phyloP scores from a whole-genome alignment of 2,113 vertebrate species.

The Oreochromis niloticus region DNA sequence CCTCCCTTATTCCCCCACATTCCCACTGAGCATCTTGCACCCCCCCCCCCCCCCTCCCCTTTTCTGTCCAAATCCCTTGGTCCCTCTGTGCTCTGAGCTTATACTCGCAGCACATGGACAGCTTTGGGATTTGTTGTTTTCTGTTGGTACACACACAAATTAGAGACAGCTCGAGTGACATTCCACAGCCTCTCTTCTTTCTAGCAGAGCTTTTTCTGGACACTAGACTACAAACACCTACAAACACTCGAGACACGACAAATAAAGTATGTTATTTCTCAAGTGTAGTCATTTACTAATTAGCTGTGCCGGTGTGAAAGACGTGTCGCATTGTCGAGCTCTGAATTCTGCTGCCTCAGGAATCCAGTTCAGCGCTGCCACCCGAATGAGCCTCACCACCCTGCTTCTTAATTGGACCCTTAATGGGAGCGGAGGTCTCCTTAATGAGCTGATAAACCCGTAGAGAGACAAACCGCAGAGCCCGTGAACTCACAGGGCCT shows the following conservation, averaged over 20 bases:
- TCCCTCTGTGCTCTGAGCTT: slow-evolving; percentile 17
- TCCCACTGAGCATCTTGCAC: slow-evolving; percentile 25
- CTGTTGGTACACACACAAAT: slow-evolving; percentile 30
- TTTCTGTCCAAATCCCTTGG: slow-evolving; percentile 36
- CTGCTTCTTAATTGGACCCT: slow-evolving; percentile 66
- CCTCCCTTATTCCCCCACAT: slow-evolving; percentile 6
- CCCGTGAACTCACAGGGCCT: slow-evolving; percentile 33
- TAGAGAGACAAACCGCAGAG: slow-evolving; percentile 27
- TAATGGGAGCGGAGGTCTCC: slow-evolving; percentile 57
- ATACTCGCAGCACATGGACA: slow-evolving; percentile 34
- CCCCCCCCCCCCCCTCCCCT: neutral
- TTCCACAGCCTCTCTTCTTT: neutral
- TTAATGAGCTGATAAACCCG: slow-evolving; percentile 75
- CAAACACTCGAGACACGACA: neutral
- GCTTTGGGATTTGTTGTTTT: slow-evolving; percentile 45
- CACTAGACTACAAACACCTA: slow-evolving; percentile 7
- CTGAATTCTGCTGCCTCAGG: slow-evolving; percentile 62
- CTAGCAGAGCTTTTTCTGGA: slow-evolving; percentile 3
- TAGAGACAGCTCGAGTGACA: slow-evolving; percentile 3
- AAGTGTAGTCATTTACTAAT: slow-evolving; percentile 50
- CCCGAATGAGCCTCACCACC: slow-evolving; percentile 56
- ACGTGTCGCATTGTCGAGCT: slow-evolving; percentile 29
- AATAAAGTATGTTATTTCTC: slow-evolving; percentile 47
- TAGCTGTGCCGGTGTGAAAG: slow-evolving; percentile 40
- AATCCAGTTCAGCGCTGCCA: slow-evolving; percentile 53